Evolutionary conservation across 2,113 vertebrate genomes (phyloP), one percentile per base, ranked within the genome.

Genomic region (Leucopsar rothschildi): DNA sequence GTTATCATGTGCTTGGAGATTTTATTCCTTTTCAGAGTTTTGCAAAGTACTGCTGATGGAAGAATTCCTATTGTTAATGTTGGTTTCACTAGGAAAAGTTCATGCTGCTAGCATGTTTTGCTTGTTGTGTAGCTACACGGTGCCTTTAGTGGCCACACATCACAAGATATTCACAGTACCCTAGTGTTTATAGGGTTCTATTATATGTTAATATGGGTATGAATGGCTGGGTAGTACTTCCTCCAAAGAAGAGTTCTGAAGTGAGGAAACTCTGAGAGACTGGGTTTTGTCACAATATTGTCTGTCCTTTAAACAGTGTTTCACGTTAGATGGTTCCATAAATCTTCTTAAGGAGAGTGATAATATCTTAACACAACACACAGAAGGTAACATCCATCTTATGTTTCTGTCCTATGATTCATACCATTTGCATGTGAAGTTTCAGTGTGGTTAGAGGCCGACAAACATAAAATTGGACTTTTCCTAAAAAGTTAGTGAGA

Each of bases 291-390:
- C 91, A 95, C 29, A 49, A 4, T 25, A 45, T 37, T 87, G 45
- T 65, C 66, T 92, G 23, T 94, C 17, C 52, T 85, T 92, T 65
- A 63, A 91, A 82, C 12, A 79, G 31, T 40, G 53, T 70, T 94
- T 87, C 31, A 65, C 71, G 66, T 97, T 91, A 91, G 57, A 70
- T 44, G 39, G 33, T 15, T 79, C 82, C 82, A 91, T 97, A 92
- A 95, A 73, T 97, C 90, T 95, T 94, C 75, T 77, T 95, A 45
- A 63, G 66, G 55, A 57, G 18, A 21, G 23, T 71, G 95, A 96
- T 95, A 91, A 17, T 82, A 87, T 97, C 93, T 97, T 94, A 94
- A 87, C 91, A 89, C 69, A 82, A 31, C 55, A 69, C 55, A 66
- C 12, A 64, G 56, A 81, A 68, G 47, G 73, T 77, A 70, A 44